Base-by-base conservation (phyloP, 2,888 invertebrate species). In the Caenorhabditis zanzibari region DNA sequence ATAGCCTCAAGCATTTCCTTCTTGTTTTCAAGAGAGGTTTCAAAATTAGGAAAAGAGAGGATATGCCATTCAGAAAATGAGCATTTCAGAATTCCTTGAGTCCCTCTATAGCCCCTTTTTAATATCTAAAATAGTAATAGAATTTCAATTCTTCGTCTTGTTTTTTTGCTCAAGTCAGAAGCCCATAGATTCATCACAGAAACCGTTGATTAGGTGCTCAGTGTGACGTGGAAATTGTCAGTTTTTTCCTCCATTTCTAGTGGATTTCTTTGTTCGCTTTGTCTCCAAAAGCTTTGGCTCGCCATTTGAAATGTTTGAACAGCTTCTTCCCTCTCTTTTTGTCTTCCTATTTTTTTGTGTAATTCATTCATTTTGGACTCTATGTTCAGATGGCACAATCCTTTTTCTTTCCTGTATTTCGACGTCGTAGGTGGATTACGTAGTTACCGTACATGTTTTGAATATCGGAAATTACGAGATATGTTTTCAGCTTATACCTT, bases 261-360 rank as follows among this genome's bases (percentile, higher is more conserved):
- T 71, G 64, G 71, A 64, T 68, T 68, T 79, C 79, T 56, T 79
- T 79, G 79, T 79, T 79, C 71, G 63, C 79, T 71, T 79, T 79
- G 79, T 79, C 79, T 79, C 71, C 79, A 79, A 69, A 71, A 44
- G 41, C 41, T 38, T 41, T 52, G 49, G 49, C 19, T 35, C 73
- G 73, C 81, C 81, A 81, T 81, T 74, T 59, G 74, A 81, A 80
- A 54, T 81, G 61, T 81, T 81, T 81, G 63, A 81, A 81, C 81
- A 81, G 81, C 81, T 69, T 81, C 73, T 73, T 19, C 26, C 26
- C 38, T 38, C 38, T 38, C 32, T 38, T 38, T 38, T 38, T 52
- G 24, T 64, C 66, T 79, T 80, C 68, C 73, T 56, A 73, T 58
- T 80, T 61, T 80, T 80, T 73, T 80, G 71, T 71, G 79, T 58